These are phyloP conservation scores for Emydura subglobosa DNA, from an alignment of 2,113 vertebrate genomes.

Conservation along the genomic window DNA sequence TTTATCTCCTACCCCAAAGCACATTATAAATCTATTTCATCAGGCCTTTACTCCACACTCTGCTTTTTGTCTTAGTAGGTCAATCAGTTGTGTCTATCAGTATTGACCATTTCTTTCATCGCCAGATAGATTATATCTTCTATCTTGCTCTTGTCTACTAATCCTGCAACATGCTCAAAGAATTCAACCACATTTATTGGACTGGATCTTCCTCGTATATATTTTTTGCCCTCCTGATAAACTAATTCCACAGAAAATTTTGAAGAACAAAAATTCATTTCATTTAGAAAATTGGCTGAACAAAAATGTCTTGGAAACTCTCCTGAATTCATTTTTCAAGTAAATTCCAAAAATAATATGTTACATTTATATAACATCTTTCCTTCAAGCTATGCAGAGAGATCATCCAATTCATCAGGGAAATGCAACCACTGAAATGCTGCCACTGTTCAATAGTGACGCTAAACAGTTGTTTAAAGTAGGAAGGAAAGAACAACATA, in stretches of 20 bases:
- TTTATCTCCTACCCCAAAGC: constrained; percentile 19
- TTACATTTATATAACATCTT: constrained; percentile 23
- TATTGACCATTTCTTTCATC: not conserved
- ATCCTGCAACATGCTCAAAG: constrained; percentile 18
- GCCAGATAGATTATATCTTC: not conserved
- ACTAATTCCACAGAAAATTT: not conserved
- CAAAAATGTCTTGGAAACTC: not conserved
- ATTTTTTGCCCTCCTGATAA: not conserved
- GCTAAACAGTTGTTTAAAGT: not conserved
- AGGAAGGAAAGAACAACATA: not conserved
- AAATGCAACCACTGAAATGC: not conserved
- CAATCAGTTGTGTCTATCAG: not conserved
- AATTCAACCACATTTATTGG: not conserved
- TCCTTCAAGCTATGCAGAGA: not conserved
- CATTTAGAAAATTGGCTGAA: not conserved
- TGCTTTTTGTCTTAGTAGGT: not conserved
- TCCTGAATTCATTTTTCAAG: constrained; percentile 31
- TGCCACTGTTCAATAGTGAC: constrained; percentile 1
- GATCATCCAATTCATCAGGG: not conserved
- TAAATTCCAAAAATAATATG: constrained; percentile 12
- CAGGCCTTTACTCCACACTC: not conserved
- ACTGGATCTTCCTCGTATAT: constrained; percentile 5
- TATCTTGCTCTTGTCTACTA: not conserved
- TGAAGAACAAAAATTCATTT: not conserved
- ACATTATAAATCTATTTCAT: not conserved